Evolutionary conservation across 2,113 vertebrate genomes (phyloP).

Genomic region (Cathartes aura): DNA sequence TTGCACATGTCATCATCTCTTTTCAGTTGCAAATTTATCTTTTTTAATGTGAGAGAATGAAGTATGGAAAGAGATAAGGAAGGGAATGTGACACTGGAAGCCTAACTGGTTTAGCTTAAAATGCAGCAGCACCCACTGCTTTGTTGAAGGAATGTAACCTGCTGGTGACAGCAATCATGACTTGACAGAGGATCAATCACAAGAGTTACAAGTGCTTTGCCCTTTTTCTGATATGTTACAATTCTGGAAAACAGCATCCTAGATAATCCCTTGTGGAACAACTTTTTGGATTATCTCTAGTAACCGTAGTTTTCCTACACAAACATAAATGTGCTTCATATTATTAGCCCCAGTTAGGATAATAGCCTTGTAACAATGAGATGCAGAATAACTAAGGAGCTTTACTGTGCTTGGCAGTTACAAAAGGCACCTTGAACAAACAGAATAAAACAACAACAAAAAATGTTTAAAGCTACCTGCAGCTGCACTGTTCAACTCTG

Average conservation of each 20-base stretch:
- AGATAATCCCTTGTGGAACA: constrained; percentile 66
- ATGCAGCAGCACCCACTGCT: neutral
- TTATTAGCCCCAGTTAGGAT: constrained; percentile 39
- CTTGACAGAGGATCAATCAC: constrained; percentile 55
- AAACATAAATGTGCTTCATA: constrained; percentile 13
- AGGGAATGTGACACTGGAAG: neutral
- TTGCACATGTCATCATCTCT: neutral
- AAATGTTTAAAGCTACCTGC: constrained; percentile 2
- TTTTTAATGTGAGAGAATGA: neutral
- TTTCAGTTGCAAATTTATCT: neutral
- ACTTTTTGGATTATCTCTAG: constrained; percentile 69
- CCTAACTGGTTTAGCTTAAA: constrained; percentile 18
- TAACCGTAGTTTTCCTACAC: constrained; percentile 65
- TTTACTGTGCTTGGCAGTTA: neutral
- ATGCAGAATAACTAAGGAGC: constrained; percentile 2
- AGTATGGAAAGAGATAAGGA: neutral
- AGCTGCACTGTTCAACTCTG: neutral
- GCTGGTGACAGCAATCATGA: constrained; percentile 45
- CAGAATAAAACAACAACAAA: neutral
- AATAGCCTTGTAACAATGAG: constrained; percentile 32
- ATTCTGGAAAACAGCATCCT: constrained; percentile 65
- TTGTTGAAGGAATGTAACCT: constrained; percentile 43
- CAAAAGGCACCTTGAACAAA: constrained; percentile 38
- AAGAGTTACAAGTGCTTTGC: constrained; percentile 37
- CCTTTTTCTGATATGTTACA: constrained; percentile 53